A percentile compares a stretch with the other conserved stretches of the same genome.
phyloP scores from a whole-genome alignment of 2,888 invertebrate genomes.

The Agriopis aurantiaria region DNA sequence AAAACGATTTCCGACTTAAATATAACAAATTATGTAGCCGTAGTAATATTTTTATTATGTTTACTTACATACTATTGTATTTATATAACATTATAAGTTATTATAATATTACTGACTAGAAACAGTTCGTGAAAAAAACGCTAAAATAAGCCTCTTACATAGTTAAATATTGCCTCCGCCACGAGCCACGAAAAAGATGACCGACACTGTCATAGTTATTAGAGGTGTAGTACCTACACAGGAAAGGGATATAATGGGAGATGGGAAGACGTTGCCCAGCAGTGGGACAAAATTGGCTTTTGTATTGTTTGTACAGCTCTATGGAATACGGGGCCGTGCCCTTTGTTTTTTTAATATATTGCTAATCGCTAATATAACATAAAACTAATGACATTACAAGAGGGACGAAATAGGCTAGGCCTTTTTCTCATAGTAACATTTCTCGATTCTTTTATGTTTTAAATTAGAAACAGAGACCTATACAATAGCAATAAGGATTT shows the following conservation, averaged over 20 bases:
- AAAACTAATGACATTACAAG: too few relatives aligned
- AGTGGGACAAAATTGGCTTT: too few relatives aligned
- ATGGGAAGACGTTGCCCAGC: too few relatives aligned
- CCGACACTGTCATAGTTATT: background rate
- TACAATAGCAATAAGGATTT: background rate
- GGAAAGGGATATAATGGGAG: too few relatives aligned
- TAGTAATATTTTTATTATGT: background rate
- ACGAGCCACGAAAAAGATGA: background rate
- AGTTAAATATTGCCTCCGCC: background rate
- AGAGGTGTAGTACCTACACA: too few relatives aligned
- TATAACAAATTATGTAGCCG: background rate
- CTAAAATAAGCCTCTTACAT: constrained; percentile 65
- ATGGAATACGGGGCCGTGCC: too few relatives aligned
- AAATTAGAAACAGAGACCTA: too few relatives aligned
- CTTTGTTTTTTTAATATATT: too few relatives aligned
- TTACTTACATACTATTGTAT: background rate
- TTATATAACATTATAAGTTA: background rate
- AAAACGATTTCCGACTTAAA: background rate
- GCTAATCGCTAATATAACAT: too few relatives aligned
- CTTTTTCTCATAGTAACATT: background rate
- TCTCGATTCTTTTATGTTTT: background rate
- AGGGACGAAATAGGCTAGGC: too few relatives aligned
- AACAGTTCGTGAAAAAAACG: constrained; percentile 46
- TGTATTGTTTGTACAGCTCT: too few relatives aligned
- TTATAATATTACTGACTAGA: constrained; percentile 18